phyloP scores from a whole-genome alignment of 2,888 invertebrate species.

The Odontothrips loti region DNA sequence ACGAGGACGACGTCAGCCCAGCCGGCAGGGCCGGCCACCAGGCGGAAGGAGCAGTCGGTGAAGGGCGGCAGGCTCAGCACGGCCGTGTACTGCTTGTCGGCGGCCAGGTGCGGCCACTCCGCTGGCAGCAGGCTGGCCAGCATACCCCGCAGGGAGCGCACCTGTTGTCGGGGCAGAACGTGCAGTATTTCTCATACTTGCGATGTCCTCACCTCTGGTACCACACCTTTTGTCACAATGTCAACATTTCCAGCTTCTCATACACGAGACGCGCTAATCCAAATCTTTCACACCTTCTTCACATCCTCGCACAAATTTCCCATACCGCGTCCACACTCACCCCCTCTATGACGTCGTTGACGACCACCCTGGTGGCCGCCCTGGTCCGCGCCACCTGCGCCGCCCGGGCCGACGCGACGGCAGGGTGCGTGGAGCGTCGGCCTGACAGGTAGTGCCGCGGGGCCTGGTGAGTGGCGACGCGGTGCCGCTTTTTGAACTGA shows the following conservation, averaged over 20 bases:
- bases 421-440: not conserved
- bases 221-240: too few species aligned
- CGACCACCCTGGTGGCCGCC: conserved; percentile 3
- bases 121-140: not conserved
- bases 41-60: not conserved
- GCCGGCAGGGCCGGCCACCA: conserved; percentile 1
- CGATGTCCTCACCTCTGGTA: too few species aligned
- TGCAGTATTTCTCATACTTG: too few species aligned
- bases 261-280: too few species aligned
- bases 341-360: not conserved
- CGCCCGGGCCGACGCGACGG: not conserved
- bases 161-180: too few species aligned
- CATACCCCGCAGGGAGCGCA: not conserved
- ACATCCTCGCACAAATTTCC: too few species aligned
- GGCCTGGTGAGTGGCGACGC: not conserved
- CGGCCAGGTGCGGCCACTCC: not conserved
- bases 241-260: too few species aligned
- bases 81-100: not conserved
- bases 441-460: not conserved
- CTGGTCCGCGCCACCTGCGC: not conserved
- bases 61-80: not conserved
- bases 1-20: not conserved
- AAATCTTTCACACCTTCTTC: too few species aligned
- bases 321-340: not conserved
- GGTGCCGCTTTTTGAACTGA: not conserved